Percentiles rank a stretch among this genome's conserved stretches.
Conservation (phyloP, 1,140 invertebrate species). For the Euglossa dilemma region DNA sequence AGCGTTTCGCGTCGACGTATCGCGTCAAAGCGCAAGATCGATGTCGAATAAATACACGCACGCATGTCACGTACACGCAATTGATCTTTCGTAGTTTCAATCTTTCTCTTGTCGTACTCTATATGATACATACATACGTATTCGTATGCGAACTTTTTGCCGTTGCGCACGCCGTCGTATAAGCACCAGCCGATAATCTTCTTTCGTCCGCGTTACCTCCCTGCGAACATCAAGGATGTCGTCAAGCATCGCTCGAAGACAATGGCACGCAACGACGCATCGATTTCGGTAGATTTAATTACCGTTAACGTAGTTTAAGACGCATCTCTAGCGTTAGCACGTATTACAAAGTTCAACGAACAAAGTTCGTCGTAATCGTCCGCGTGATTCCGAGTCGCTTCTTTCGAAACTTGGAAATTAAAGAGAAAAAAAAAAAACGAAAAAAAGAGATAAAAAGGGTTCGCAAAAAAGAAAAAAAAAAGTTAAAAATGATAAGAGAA, state of each 20-base stretch:
- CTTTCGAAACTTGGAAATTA: not conserved
- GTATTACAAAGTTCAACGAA: conserved; percentile 4
- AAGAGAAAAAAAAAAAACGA: not conserved
- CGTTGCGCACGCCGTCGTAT: not conserved
- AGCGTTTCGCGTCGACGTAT: too few species aligned
- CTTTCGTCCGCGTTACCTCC: conserved; percentile 6
- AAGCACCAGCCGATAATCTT: not conserved
- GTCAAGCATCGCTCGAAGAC: conserved; percentile 51
- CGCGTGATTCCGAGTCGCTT: not conserved
- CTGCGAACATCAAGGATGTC: conserved; percentile 14
- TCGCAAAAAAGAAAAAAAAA: not conserved
- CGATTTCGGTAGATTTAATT: conserved; percentile 37
- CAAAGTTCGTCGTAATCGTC: conserved; percentile 6
- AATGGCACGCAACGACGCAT: conserved; percentile 32
- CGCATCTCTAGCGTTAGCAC: not conserved
- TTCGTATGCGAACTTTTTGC: not conserved
- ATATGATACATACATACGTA: not conserved
- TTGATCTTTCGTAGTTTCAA: conserved; percentile 2
- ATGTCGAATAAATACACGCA: too few species aligned
- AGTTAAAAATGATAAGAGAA: too few species aligned
- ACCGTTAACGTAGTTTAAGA: conserved; percentile 46
- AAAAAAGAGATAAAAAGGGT: not conserved
- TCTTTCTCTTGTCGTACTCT: not conserved
- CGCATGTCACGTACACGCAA: too few species aligned
- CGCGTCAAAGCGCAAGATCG: too few species aligned